Conservation (phyloP, 2,797 vertebrate genomes). For the Antennarius maculatus region DNA sequence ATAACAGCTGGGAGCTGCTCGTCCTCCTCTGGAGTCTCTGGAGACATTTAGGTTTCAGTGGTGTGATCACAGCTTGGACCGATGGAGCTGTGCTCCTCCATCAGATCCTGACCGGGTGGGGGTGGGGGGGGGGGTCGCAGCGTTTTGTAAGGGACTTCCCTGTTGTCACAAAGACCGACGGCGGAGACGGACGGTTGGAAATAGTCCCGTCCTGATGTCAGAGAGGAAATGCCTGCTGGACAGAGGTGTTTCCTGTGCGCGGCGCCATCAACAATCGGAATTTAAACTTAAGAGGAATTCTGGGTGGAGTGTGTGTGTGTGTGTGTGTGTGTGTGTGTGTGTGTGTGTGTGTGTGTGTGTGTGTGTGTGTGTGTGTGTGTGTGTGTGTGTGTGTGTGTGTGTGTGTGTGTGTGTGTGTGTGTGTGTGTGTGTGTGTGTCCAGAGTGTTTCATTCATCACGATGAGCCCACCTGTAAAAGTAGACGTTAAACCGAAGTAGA, state of each 20-base stretch:
- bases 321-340: not conserved
- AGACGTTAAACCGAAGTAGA: too few relatives aligned
- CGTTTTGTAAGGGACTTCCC: constrained; percentile 39
- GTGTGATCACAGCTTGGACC: too few relatives aligned
- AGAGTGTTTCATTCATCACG: too few relatives aligned
- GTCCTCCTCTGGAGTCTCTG: constrained; percentile 36
- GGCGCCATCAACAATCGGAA: constrained; percentile 48
- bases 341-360: too few relatives aligned
- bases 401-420: constrained; percentile 48
- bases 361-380: constrained; percentile 13
- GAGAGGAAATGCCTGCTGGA: constrained; percentile 79
- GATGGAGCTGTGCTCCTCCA: too few relatives aligned
- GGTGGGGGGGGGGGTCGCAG: constrained; percentile 16
- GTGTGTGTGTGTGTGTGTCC: not conserved
- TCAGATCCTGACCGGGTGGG: not conserved
- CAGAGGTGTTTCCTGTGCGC: constrained; percentile 73
- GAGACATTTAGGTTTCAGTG: constrained; percentile 31
- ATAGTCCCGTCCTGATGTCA: constrained; percentile 73
- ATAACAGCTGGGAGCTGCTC: constrained; percentile 46
- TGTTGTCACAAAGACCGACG: constrained; percentile 22
- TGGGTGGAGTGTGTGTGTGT: constrained; percentile 67
- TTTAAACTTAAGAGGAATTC: constrained; percentile 70
- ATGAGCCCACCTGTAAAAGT: too few relatives aligned
- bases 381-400: constrained; percentile 50
- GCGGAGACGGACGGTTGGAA: constrained; percentile 49